Percentiles rank a stretch among this genome's conserved stretches.
Evolutionary conservation across 1,140 invertebrate species (phyloP).

Genomic region (Drosophila elegans): DNA sequence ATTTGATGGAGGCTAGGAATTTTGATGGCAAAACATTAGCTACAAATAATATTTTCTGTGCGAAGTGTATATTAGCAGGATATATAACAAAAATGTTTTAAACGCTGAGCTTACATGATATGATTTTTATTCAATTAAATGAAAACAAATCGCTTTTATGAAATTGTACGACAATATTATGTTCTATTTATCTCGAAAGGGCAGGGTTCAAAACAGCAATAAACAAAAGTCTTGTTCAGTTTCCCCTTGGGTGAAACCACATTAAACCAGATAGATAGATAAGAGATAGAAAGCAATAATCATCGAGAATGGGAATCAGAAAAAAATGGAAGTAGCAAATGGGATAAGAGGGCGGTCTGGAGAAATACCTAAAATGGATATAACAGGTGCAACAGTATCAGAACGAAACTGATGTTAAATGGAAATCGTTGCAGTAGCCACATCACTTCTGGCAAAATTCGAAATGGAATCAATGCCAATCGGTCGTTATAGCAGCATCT

Average conservation of each 20-base stretch:
- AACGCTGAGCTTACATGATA: constrained; percentile 3
- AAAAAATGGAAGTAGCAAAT: constrained; percentile 9
- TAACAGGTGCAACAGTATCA: constrained; percentile 4
- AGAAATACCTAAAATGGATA: not conserved
- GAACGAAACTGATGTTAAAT: not conserved
- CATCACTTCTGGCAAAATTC: not conserved
- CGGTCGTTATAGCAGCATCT: constrained; percentile 4
- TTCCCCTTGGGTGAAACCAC: not conserved
- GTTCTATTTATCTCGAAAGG: not conserved
- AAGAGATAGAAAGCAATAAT: constrained; percentile 23
- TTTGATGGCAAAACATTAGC: not conserved
- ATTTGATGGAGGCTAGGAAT: constrained; percentile 4
- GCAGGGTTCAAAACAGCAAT: not conserved
- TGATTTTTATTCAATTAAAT: constrained; percentile 16
- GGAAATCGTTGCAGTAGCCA: not conserved
- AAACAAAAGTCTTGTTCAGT: not conserved
- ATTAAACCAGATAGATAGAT: not conserved
- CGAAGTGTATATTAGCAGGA: not conserved
- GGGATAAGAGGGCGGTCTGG: constrained; percentile 38
- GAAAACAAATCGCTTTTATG: not conserved
- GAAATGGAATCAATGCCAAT: constrained; percentile 13
- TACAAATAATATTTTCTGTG: constrained; percentile 5
- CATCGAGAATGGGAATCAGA: constrained; percentile 29
- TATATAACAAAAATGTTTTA: not conserved
- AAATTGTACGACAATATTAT: not conserved